Percentiles rank a stretch among this genome's conserved stretches.
phyloP scores from a whole-genome alignment of 2,797 vertebrate species.

The Cuculus canorus region DNA sequence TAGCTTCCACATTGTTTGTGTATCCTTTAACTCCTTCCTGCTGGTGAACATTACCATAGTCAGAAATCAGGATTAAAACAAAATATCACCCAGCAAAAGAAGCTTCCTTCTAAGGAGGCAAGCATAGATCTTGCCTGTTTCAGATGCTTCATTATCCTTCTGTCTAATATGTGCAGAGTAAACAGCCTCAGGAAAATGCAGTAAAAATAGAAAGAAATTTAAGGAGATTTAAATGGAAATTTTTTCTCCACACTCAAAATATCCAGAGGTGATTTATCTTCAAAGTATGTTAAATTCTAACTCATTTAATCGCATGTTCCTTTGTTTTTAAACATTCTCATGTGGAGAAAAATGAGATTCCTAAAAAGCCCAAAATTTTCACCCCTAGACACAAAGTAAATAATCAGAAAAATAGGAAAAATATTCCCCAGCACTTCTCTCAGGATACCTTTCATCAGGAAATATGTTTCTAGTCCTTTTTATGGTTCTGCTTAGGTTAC shows the following conservation, averaged over 20 bases:
- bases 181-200: background rate
- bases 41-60: background rate
- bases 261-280: constrained; percentile 5
- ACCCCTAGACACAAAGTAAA: background rate
- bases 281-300: background rate
- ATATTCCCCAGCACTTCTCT: background rate
- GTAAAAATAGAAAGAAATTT: background rate
- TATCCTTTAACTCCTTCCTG: background rate
- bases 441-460: background rate
- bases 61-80: background rate
- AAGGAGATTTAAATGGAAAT: background rate
- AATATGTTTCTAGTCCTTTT: background rate
- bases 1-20: background rate
- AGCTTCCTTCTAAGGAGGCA: background rate
- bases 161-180: background rate
- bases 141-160: background rate
- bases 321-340: background rate
- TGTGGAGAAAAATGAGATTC: background rate
- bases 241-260: background rate
- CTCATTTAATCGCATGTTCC: background rate
- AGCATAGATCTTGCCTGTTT: background rate
- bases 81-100: background rate
- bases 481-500: background rate
- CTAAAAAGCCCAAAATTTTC: background rate
- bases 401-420: background rate